Evolutionary conservation across 2,113 vertebrate genomes (phyloP).

Genomic region (Cryptoleucopteryx plumbea): DNA sequence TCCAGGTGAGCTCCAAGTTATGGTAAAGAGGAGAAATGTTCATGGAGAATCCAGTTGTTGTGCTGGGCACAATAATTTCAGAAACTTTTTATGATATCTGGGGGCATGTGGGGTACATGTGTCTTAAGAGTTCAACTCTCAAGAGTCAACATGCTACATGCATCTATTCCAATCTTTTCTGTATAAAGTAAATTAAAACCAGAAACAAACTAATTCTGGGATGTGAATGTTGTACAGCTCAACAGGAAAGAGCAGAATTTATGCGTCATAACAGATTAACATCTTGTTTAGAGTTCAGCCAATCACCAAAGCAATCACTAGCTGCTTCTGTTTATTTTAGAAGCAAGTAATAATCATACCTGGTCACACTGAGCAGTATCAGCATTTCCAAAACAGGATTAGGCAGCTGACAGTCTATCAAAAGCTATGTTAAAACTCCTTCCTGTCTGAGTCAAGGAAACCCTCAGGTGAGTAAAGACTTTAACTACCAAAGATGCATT

Average conservation of each 20-base stretch:
- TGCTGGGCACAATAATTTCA: background rate
- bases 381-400: background rate
- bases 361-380: background rate
- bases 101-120: rapidly evolving
- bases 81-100: background rate
- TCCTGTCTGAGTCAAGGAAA: background rate
- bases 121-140: background rate
- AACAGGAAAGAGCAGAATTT: background rate
- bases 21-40: background rate
- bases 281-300: background rate
- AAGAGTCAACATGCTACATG: background rate
- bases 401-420: background rate
- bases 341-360: background rate
- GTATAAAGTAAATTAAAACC: background rate
- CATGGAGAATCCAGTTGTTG: background rate
- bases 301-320: background rate
- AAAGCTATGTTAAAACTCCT: background rate
- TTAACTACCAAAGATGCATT: background rate
- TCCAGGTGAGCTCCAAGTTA: background rate
- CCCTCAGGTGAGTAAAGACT: background rate
- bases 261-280: background rate
- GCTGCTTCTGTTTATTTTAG: background rate
- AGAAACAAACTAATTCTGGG: background rate
- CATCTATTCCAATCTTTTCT: background rate
- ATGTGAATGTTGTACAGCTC: background rate